These are phyloP conservation scores for Cremastobaeus sp. DNA, from an alignment of 2,888 invertebrate genomes.

Conservation along the genomic window DNA sequence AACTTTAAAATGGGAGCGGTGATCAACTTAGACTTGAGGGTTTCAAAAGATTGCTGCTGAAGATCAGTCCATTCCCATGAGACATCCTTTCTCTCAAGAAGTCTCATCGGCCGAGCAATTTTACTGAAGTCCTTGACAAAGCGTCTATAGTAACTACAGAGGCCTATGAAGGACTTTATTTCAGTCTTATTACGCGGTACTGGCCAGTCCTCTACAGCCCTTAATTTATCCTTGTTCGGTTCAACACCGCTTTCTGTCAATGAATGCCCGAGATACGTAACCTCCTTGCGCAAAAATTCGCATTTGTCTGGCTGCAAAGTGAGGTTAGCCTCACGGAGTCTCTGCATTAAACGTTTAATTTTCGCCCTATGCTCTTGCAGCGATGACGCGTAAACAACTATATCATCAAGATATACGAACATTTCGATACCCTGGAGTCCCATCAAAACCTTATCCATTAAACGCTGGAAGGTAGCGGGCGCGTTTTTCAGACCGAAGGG, in stretches of 20 bases:
- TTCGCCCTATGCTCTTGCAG: neutral
- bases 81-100: neutral
- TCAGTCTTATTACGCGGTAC: neutral
- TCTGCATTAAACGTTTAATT: neutral
- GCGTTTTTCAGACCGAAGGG: constrained; percentile 4
- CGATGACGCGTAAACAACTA: constrained; percentile 2
- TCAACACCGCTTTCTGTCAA: too few species aligned
- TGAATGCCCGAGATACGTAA: too few species aligned
- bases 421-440: neutral
- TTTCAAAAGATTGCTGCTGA: neutral
- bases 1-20: neutral
- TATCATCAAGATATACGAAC: constrained; percentile 5
- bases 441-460: neutral
- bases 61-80: neutral
- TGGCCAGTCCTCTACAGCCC: neutral
- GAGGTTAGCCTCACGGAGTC: neutral
- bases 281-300: neutral
- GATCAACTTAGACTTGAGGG: neutral
- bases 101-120: neutral
- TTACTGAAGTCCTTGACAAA: neutral
- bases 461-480: neutral
- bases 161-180: neutral
- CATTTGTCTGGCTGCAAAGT: neutral
- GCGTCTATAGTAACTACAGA: neutral
- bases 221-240: neutral